Evolutionary conservation across 2,888 invertebrate genomes (phyloP), one percentile per base, ranked within the genome.

Genomic region (Iphiclides podalirius): DNA sequence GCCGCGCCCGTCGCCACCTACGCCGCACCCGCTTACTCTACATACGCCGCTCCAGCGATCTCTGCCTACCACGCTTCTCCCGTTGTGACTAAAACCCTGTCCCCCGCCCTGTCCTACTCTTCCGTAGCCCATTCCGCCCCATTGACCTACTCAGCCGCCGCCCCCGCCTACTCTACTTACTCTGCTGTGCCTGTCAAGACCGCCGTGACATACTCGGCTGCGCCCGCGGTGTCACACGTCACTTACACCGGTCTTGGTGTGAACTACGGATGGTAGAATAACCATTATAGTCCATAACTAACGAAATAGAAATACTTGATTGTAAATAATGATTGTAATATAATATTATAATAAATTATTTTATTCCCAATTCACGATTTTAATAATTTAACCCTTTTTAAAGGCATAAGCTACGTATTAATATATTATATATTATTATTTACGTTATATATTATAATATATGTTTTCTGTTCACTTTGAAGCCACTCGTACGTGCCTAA

Each of bases 201-300:
- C 41, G 90, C 90, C 61, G 89, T 90, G 50, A 79, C 81, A 56
- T 93, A 91, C 74, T 84, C 85, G 48, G 92, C 91, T 45, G 80
- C 90, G 40, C 92, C 70, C 16, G 58, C 63, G 1, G 14, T 54
- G 11, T 60, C 60, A 2, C 57, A 59, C 36, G 61, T 55, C 8
- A 36, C 56, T 8, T 54, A 54, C 23, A 46, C 46, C 23, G 56
- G 52, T 89, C 33, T 47, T 1, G 49, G 52, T 38, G 38, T 46
- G 1, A 60, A 52, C 43, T 72, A 72, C 43, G 67, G 60, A 45
- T 75, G 64, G 62, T 43, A 23, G 11, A 23, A 0, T n/a, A 13
- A 35, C 12, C 12, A 4, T 8, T 31, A 2, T n/a, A 3, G 1
- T 2, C 4, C 6, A 11, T 31, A 12, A n/a, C 8, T 31, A n/a